Base-by-base conservation (phyloP, 2,888 invertebrate genomes). In the Resseliella maxima region DNA sequence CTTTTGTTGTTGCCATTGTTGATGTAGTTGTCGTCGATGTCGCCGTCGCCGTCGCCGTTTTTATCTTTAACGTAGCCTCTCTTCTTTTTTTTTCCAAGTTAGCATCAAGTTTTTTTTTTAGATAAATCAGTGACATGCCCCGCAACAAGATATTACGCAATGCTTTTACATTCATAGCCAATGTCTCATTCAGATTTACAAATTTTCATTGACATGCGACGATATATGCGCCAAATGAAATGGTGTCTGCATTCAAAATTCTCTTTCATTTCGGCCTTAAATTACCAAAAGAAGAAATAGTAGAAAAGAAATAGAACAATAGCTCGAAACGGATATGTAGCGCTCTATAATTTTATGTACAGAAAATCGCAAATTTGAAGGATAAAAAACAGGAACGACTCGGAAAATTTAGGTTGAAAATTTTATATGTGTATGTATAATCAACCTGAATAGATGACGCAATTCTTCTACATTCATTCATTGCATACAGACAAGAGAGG, bases 361-460 rank as follows among this genome's bases (percentile, higher is more conserved):
- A 27, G n/a, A n/a, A 59, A 59, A 6, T 59, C 59, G 24, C 46
- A 50, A 50, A 50, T 50, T n/a, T 35, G 18, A 35, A 12, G 35
- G 31, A 31, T 72, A 72, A 31, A 31, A n/a, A 72, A 72, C 31
- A 72, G 72, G 72, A 72, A 15, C 72, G 72, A 72, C 72, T 31
- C 31, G 31, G 46, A 35, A 72, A 59, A 72, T 72, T 72, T 72
- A 72, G 72, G 72, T 72, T 72, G 72, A 72, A 72, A 72, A 31
- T 72, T 72, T 35, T n/a, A n/a, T n/a, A 72, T 72, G 31, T 35
- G 72, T 72, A 35, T 72, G 31, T 31, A 15, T 72, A 72, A 72
- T 72, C 72, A 72, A 72, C 72, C 72, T 72, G 72, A 72, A 72
- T 72, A 31, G 72, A 31, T 72, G 72, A 72, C 72, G 72, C n/a